Percentiles rank a stretch among this genome's conserved stretches.
These are phyloP conservation scores for Anodontia alba DNA, from an alignment of 2,888 invertebrate species.

Conservation along the genomic window DNA sequence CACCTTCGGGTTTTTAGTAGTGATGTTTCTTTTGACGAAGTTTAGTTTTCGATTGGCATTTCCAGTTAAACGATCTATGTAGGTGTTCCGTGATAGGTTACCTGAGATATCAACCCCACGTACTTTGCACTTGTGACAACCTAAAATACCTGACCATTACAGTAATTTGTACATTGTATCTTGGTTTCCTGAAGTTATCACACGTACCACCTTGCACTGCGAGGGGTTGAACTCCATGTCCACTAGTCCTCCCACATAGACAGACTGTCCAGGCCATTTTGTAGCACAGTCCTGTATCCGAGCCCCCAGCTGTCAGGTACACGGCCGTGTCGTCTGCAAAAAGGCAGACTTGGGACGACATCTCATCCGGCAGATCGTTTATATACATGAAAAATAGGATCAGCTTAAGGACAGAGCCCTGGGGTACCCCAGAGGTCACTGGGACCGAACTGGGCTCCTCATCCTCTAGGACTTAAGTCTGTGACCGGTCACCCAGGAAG, in stretches of 20 bases:
- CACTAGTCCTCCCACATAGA: background rate
- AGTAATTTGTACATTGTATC: background rate
- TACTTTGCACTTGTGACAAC: constrained; percentile 19
- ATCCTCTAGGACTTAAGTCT: background rate
- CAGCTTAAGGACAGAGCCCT: background rate
- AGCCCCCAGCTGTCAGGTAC: background rate
- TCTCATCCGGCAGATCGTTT: background rate
- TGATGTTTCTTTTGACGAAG: constrained; percentile 25
- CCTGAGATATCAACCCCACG: constrained; percentile 4
- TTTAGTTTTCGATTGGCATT: constrained; percentile 23
- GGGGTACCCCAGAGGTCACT: background rate
- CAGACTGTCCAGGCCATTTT: background rate
- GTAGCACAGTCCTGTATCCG: background rate
- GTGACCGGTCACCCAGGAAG: background rate
- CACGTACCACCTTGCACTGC: constrained; percentile 20
- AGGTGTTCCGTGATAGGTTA: background rate
- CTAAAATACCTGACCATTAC: constrained; percentile 4
- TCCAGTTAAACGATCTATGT: constrained; percentile 12
- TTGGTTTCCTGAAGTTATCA: background rate
- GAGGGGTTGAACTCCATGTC: constrained; percentile 28
- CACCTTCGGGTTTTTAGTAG: too few species aligned
- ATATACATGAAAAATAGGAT: too few species aligned
- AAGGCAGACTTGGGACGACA: background rate
- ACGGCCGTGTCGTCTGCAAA: background rate
- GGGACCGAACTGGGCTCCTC: background rate